Evolutionary conservation across 2,888 invertebrate species (phyloP).

Genomic region (Periphyllus acericola): DNA sequence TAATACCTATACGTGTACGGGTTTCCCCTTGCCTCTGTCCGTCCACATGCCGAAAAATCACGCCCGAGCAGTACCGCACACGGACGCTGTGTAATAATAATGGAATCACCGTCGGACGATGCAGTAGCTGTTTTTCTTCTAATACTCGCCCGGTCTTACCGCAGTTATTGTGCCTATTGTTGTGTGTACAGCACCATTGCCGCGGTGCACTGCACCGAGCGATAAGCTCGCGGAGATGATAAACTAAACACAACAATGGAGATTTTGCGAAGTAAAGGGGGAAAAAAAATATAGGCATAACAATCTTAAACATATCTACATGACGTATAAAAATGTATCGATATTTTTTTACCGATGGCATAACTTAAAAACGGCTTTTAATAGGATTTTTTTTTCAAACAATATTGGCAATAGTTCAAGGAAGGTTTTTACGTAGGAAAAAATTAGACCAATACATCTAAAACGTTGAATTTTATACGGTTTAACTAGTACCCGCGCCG

Average conservation of each 20-base stretch:
- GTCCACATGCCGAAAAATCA: neutral
- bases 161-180: neutral
- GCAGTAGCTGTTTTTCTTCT: neutral
- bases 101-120: neutral
- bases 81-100: neutral
- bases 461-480: neutral
- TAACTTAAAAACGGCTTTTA: too few relatives aligned
- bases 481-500: neutral
- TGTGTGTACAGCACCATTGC: neutral
- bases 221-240: constrained; percentile 20
- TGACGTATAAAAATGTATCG: too few relatives aligned
- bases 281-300: neutral
- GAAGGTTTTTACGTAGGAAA: too few relatives aligned
- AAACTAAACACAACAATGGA: constrained; percentile 10
- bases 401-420: too few relatives aligned
- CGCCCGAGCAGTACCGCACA: neutral
- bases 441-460: too few relatives aligned
- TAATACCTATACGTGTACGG: too few relatives aligned
- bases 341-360: too few relatives aligned
- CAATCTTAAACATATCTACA: neutral
- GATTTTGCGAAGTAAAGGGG: neutral
- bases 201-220: neutral
- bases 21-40: too few relatives aligned
- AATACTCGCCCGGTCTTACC: neutral
- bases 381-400: too few relatives aligned